A percentile compares a stretch with the other conserved stretches of the same genome.
These are phyloP conservation scores for Zaprionus kolodkinae DNA, from an alignment of 1,140 invertebrate genomes.

Conservation along the genomic window DNA sequence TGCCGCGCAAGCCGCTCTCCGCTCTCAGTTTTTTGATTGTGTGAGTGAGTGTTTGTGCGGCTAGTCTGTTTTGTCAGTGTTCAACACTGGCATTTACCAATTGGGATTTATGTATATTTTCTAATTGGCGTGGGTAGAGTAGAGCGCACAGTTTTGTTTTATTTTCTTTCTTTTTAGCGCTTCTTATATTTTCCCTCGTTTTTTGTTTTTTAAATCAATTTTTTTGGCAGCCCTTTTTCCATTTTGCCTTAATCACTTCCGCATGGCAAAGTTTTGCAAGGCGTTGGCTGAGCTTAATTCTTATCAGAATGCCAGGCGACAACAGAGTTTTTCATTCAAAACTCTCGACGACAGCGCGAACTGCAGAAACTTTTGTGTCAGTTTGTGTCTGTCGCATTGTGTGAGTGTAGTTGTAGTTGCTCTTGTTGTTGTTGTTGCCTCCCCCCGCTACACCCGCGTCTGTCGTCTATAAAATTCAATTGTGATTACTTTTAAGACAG, in stretches of 20 bases:
- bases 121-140: slow-evolving; percentile 71
- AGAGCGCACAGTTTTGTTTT: slow-evolving; percentile 53
- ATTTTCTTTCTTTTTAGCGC: not conserved
- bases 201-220: slow-evolving; percentile 56
- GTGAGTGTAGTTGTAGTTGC: slow-evolving; percentile 10
- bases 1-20: slow-evolving; percentile 71
- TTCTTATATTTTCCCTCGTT: not conserved
- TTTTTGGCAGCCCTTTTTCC: slow-evolving; percentile 47
- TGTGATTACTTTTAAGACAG: slow-evolving; percentile 70
- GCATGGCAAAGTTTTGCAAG: slow-evolving; percentile 54
- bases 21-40: slow-evolving; percentile 61
- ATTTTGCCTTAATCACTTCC: slow-evolving; percentile 66
- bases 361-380: slow-evolving; percentile 51
- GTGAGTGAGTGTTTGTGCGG: slow-evolving; percentile 38
- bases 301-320: slow-evolving; percentile 39
- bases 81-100: slow-evolving; percentile 55
- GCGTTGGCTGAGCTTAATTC: slow-evolving; percentile 50
- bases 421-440: slow-evolving; percentile 9
- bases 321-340: slow-evolving; percentile 14
- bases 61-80: slow-evolving; percentile 45
- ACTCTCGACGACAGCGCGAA: slow-evolving; percentile 11
- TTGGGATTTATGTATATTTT: slow-evolving; percentile 65
- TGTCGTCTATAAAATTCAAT: slow-evolving; percentile 58
- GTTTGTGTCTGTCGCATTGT: slow-evolving; percentile 18
- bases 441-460: slow-evolving; percentile 3